Conservation (phyloP, 2,888 invertebrate species). For the Phortica magna region DNA sequence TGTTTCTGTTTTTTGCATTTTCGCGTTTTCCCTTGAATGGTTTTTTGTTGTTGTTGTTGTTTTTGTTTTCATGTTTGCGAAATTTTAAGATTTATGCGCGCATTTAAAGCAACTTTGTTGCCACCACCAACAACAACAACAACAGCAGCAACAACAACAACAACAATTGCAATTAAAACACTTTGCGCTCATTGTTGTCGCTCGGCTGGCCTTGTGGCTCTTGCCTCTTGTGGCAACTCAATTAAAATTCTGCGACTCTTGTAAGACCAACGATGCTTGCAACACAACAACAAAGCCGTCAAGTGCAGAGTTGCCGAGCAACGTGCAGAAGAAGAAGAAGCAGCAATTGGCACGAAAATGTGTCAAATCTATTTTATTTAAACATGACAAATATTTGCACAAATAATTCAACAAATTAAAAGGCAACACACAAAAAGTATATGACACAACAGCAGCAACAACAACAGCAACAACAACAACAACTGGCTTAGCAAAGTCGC, state of each 20-base stretch:
- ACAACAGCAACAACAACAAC: too few species aligned
- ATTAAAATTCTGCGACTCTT: slow-evolving; percentile 46
- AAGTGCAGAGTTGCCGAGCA: not conserved
- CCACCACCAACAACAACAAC: not conserved
- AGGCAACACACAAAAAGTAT: not conserved
- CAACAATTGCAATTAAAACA: slow-evolving; percentile 3
- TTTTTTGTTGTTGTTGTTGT: not conserved
- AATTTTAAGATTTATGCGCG: not conserved
- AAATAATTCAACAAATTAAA: not conserved
- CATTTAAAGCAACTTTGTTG: not conserved
- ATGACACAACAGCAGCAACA: not conserved
- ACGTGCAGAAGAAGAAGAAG: not conserved
- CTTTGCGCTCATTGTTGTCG: slow-evolving; percentile 52
- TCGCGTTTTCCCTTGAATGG: not conserved
- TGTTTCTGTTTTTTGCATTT: not conserved
- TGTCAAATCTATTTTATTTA: too few species aligned
- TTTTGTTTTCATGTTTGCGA: not conserved
- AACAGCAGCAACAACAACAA: slow-evolving; percentile 2
- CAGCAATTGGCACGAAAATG: not conserved
- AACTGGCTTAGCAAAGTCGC: not conserved
- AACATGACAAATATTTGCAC: too few species aligned
- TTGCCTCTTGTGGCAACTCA: slow-evolving; percentile 70
- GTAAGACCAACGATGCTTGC: not conserved
- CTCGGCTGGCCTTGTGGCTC: slow-evolving; percentile 48
- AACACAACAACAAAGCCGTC: not conserved